Evolutionary conservation across 64 coral and sea anemone genomes (phyloP).

Genomic region (Dendronephthya gigantea): DNA sequence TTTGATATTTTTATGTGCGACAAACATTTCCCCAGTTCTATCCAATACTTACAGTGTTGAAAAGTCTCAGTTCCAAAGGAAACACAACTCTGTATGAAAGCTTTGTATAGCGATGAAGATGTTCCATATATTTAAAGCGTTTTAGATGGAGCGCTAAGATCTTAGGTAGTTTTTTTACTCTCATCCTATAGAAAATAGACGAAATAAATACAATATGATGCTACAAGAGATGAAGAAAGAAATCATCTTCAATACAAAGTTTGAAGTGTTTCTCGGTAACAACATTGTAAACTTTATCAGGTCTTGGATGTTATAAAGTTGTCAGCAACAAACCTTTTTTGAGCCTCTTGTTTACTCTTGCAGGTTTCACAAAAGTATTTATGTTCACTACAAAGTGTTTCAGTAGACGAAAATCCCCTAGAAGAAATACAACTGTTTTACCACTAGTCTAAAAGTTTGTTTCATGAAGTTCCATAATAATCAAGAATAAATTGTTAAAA

Average conservation of each 20-base stretch:
- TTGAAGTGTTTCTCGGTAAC: too few relatives aligned
- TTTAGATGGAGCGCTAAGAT: conserved; percentile 92
- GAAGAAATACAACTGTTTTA: background rate
- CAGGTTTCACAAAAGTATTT: conserved; percentile 99
- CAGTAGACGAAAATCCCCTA: conserved; percentile 96
- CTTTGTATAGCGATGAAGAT: conserved; percentile 92
- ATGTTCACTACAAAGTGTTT: conserved; percentile 91
- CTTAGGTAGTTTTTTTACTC: conserved; percentile 97
- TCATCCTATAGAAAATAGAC: conserved; percentile 54
- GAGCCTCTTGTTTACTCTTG: conserved; percentile 94
- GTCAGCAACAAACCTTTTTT: conserved; percentile 69
- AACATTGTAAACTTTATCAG: too few relatives aligned
- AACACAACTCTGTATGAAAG: conserved; percentile 97
- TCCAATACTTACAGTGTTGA: conserved; percentile 98
- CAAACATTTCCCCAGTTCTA: too few relatives aligned
- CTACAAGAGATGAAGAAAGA: too few relatives aligned
- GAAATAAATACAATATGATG: too few relatives aligned
- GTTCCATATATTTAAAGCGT: conserved; percentile 96
- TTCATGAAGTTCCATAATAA: background rate
- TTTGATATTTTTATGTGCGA: too few relatives aligned
- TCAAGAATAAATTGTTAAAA: too few relatives aligned
- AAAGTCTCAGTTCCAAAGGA: conserved; percentile 88
- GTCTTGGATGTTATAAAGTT: too few relatives aligned
- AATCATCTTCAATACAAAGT: too few relatives aligned
- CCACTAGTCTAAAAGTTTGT: background rate